Percentiles rank a stretch among this genome's conserved stretches.
Evolutionary conservation across 2,797 vertebrate species (phyloP).

Genomic region (Catharus ustulatus): DNA sequence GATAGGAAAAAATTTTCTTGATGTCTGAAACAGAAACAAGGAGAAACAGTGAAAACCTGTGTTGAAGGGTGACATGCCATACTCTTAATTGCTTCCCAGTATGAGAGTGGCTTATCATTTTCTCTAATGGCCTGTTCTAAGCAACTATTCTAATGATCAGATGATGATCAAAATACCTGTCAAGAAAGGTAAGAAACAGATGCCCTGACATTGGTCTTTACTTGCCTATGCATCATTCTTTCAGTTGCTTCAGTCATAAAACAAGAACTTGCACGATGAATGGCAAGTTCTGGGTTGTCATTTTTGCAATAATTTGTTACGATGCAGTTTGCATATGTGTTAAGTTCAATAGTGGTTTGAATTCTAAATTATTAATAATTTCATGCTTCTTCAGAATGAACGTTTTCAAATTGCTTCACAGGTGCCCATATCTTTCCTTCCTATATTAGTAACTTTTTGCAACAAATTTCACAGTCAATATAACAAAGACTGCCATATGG

Average conservation of each 20-base stretch:
- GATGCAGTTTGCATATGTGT: background rate
- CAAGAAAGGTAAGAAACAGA: background rate
- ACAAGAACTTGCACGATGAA: background rate
- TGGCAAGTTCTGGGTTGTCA: background rate
- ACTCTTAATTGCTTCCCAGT: background rate
- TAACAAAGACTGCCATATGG: background rate
- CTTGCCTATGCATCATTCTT: background rate
- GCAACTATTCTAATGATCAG: background rate
- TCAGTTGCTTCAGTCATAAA: background rate
- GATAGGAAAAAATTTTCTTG: slow-evolving; percentile 87
- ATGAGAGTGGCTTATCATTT: background rate
- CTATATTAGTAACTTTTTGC: background rate
- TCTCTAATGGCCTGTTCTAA: background rate
- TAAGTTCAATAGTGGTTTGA: background rate
- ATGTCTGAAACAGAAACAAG: slow-evolving; percentile 79
- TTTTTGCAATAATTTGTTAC: background rate
- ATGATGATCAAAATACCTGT: background rate
- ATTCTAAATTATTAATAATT: background rate
- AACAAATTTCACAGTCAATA: background rate
- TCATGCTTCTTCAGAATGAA: background rate
- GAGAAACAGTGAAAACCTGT: background rate
- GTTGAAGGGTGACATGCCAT: background rate
- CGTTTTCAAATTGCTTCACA: background rate
- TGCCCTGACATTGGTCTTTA: background rate
- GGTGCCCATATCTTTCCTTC: background rate